Evolutionary conservation across 2,113 vertebrate species (phyloP).

Genomic region (Agapornis roseicollis): DNA sequence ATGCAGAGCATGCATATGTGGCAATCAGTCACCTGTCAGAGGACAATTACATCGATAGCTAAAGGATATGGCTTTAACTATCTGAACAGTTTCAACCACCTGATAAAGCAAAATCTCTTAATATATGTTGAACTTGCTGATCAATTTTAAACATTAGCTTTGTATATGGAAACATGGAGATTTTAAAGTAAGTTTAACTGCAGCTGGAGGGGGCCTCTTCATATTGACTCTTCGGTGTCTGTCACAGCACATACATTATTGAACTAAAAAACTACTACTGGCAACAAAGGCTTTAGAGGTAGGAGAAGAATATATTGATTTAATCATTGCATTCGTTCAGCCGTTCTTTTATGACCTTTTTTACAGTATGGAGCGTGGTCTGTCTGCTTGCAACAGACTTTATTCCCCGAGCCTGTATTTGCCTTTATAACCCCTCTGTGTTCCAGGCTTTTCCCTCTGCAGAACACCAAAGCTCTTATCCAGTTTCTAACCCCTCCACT

Average conservation of each 20-base stretch:
- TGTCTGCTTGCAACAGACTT: background rate
- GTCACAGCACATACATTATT: conserved; percentile 25
- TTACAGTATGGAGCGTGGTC: background rate
- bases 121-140: background rate
- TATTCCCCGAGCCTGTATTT: background rate
- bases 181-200: conserved; percentile 32
- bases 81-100: background rate
- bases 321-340: conserved; percentile 26
- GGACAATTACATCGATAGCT: background rate
- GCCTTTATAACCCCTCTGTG: background rate
- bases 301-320: conserved; percentile 36
- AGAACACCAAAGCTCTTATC: background rate
- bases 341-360: background rate
- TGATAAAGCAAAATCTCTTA: background rate
- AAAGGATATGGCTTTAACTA: background rate
- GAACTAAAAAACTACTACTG: conserved; percentile 39
- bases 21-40: background rate
- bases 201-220: background rate
- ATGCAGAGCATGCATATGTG: background rate
- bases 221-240: conserved; percentile 34
- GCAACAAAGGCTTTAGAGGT: conserved; percentile 37
- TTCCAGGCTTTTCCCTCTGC: background rate
- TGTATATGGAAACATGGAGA: conserved; percentile 24
- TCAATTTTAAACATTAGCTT: conserved; percentile 13
- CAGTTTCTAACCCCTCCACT: background rate